These are phyloP conservation scores for Cydia amplana DNA, from an alignment of 1,140 invertebrate species.

Conservation along the genomic window DNA sequence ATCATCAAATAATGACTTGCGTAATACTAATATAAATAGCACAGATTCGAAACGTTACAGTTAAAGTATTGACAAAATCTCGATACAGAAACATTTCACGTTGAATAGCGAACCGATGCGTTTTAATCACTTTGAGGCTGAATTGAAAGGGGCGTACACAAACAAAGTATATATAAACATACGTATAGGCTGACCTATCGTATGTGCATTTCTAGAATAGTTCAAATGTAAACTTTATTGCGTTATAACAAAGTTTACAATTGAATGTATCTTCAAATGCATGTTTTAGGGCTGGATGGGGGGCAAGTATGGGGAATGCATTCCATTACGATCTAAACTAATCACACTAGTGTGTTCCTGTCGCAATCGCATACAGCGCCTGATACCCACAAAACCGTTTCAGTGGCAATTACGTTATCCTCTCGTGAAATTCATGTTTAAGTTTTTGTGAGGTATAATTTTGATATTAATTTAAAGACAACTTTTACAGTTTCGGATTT, in stretches of 20 bases:
- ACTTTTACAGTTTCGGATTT: no score
- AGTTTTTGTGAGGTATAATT: no score
- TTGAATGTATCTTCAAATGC: background rate
- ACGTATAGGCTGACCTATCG: background rate
- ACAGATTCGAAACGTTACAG: background rate
- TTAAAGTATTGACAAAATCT: background rate
- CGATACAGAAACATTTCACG: background rate
- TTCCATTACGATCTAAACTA: background rate
- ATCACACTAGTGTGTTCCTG: background rate
- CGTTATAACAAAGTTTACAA: background rate
- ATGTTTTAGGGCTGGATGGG: background rate
- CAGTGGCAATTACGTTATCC: no score
- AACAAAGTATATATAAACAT: background rate
- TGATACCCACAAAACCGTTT: no score
- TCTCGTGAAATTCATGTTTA: no score
- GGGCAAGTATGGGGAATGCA: background rate
- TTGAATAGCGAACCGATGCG: background rate
- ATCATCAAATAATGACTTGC: background rate
- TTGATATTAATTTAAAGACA: no score
- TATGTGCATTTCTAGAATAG: background rate
- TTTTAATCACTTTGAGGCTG: slow-evolving; percentile 3
- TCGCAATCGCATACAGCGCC: no score
- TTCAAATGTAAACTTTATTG: background rate
- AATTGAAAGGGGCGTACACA: background rate
- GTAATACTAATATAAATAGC: background rate